Evolutionary conservation across 2,888 invertebrate species (phyloP), one percentile per base, ranked within the genome.

Genomic region (Agrochola lota): DNA sequence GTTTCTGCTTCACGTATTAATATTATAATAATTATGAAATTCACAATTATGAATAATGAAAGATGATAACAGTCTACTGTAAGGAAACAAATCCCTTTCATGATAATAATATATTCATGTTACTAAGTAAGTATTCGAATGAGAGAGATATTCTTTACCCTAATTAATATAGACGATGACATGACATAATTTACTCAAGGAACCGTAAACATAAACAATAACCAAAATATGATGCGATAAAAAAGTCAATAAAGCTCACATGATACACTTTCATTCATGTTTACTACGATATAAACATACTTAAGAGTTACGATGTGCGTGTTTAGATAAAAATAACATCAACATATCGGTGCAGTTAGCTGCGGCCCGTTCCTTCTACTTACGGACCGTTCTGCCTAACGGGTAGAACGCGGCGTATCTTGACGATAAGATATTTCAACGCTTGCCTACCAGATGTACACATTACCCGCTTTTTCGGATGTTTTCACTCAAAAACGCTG

Each of bases 311-410:
- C 85, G 85, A 89, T 75, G 82, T 83, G 85, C 84, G 88, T 88
- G 89, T 88, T 90, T 88, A 89, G 87, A 87, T 85, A 89, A 90
- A 88, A 85, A 89, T 88, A 91, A 87, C 84, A 84, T 84, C 73
- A 83, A 77, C 83, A 91, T 86, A 81, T 81, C 73, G 70, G 77
- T 85, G 75, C 77, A 85, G 81, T 81, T 76, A 73, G 78, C 26
- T 69, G 9, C 43, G 60, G 52, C 23, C 49, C 63, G 68, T 49
- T 23, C 77, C 20, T 17, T 49, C 59, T 49, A 43, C 46, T 26
- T 40, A 55, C 12, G 17, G 49, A n/a, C 17, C 35, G 55, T 26
- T 66, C 35, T 67, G 8, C 26, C 35, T 66, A 40, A 46, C 59
- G 62, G 63, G 77, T 67, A 77, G 62, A 72, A 30, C 71, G 84